A percentile compares a stretch with the other conserved stretches of the same genome.
Conservation (phyloP, 2,797 vertebrate genomes). For the Heterohyrax brucei region DNA sequence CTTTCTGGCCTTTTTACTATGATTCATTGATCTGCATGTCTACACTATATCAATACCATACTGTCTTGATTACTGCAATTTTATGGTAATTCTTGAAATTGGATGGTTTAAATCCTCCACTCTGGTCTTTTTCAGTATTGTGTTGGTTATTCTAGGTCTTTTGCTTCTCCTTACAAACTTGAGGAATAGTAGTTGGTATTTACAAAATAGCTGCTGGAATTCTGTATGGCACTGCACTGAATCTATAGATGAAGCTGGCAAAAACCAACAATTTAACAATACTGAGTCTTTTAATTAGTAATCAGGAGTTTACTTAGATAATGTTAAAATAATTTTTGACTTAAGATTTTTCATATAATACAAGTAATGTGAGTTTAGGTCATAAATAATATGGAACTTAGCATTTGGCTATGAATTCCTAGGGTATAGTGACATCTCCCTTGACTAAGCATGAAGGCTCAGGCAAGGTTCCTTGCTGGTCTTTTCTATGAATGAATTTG, state of each 20-base stretch:
- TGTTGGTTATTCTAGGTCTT: neutral
- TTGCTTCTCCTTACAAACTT: neutral
- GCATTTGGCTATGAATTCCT: too few species aligned
- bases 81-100: slow-evolving; percentile 30
- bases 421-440: too few species aligned
- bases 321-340: too few species aligned
- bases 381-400: too few species aligned
- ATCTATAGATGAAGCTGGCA: neutral
- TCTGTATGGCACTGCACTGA: neutral
- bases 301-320: too few species aligned
- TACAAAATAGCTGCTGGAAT: slow-evolving; percentile 24
- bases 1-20: too few species aligned
- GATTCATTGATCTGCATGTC: neutral
- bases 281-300: too few species aligned
- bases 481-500: too few species aligned
- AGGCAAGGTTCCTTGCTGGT: too few species aligned
- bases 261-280: neutral
- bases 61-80: neutral
- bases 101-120: neutral
- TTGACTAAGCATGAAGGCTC: too few species aligned
- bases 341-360: too few species aligned
- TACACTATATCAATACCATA: neutral
- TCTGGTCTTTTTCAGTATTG: slow-evolving; percentile 25
- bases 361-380: too few species aligned
- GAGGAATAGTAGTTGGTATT: neutral